Percentiles rank a stretch among this genome's conserved stretches.
phyloP scores from a whole-genome alignment of 2,797 vertebrate species.

The Xenopus petersii region DNA sequence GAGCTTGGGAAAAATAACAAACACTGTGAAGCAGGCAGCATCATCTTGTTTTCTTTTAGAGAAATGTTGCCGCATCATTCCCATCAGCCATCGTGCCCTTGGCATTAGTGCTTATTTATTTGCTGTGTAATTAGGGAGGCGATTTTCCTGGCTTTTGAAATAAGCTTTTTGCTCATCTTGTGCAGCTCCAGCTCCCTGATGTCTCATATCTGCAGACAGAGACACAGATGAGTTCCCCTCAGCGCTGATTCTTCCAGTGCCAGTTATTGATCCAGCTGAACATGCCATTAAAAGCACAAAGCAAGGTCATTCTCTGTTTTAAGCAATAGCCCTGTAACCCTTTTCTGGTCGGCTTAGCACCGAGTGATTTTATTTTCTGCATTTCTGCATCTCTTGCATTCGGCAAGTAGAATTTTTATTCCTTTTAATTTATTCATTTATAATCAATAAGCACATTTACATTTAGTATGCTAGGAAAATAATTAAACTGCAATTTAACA shows the following conservation, averaged over 20 bases:
- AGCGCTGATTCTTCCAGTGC: conserved; percentile 18
- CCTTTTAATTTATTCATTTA: conserved; percentile 6
- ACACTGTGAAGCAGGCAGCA: background rate
- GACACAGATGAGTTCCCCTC: conserved; percentile 20
- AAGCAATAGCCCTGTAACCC: conserved; percentile 18
- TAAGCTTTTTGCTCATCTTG: background rate
- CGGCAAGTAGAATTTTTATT: background rate
- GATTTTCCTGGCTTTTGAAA: background rate
- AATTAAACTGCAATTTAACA: too few species aligned
- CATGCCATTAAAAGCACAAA: conserved; percentile 33
- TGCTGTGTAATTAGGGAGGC: conserved; percentile 8
- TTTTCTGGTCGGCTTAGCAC: conserved; percentile 24
- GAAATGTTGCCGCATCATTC: background rate
- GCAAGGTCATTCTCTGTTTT: conserved; percentile 33
- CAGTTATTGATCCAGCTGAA: conserved; percentile 41
- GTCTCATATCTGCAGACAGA: conserved; percentile 15
- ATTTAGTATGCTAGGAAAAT: too few species aligned
- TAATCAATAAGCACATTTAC: background rate
- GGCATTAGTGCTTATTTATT: background rate
- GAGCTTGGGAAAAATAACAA: background rate
- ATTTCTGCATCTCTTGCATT: background rate
- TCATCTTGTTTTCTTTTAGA: background rate
- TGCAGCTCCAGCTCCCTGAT: background rate
- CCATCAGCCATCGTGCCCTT: background rate
- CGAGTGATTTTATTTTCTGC: conserved; percentile 23